A percentile compares a stretch with the other conserved stretches of the same genome.
Evolutionary conservation across 2,797 vertebrate genomes (phyloP).

Genomic region (Coilia nasus): DNA sequence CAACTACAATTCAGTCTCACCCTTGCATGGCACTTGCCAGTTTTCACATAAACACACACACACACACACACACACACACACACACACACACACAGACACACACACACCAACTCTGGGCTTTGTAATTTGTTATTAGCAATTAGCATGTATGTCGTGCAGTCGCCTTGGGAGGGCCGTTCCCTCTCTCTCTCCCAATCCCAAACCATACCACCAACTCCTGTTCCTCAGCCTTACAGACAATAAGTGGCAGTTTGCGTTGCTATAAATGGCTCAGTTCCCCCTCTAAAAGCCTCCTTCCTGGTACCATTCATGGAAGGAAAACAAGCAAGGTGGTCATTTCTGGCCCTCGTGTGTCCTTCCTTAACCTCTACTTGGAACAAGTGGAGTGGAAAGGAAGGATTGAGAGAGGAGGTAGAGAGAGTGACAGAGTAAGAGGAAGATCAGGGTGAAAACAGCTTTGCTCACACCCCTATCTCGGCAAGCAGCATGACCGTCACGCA

Average conservation of each 20-base stretch:
- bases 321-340: conserved; percentile 16
- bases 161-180: not conserved
- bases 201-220: not conserved
- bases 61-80: no score
- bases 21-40: not conserved
- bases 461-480: not conserved
- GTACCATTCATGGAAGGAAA: not conserved
- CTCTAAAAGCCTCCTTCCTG: not conserved
- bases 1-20: not conserved
- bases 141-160: not conserved
- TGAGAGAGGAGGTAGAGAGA: not conserved
- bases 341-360: not conserved
- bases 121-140: not conserved
- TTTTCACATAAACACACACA: not conserved
- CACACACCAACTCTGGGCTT: not conserved
- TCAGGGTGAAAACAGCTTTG: not conserved
- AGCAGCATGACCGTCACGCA: not conserved
- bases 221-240: not conserved
- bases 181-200: no score
- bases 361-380: not conserved
- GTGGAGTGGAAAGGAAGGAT: not conserved
- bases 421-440: not conserved
- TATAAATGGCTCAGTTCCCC: not conserved
- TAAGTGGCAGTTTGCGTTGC: not conserved
- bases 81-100: no score